Evolutionary conservation across 1,140 invertebrate genomes (phyloP), one percentile per base, ranked within the genome.

Genomic region (Drosophila subpulchrella): DNA sequence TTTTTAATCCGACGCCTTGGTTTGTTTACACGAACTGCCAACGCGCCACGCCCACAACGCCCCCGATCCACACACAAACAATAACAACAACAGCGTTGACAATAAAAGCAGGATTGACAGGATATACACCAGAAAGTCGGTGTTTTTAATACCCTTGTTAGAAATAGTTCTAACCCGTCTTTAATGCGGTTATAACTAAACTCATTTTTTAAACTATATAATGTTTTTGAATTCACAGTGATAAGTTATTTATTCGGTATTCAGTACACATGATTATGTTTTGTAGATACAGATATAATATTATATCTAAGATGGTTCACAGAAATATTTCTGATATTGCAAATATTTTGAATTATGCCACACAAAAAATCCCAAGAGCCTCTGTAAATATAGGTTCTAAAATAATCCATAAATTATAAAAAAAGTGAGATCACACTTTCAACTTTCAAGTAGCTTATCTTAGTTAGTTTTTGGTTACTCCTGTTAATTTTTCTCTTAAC

Each of bases 1-100:
- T 88, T 86, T 85, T 68, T 86, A 83, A 86, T 83, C 75, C 78
- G 53, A 83, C 75, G 82, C 82, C 82, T 86, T 82, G 84, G 82
- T 86, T 86, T 86, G 75, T 86, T 86, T 86, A 86, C 75, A 79
- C 75, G 67, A 82, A 73, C 66, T 54, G 55, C 79, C 73, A 72
- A 55, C 58, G 47, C 57, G 47, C 60, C 78, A 46, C 81, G 59
- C 54, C 44, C 57, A 47, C 58, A 4, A 11, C 47, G 48, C 56
- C 59, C 61, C 17, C 32, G 24, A 62, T 44, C 15, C 38, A 39
- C 55, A 27, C 59, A 36, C 54, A 36, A 68, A 56, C 55, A 66
- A 62, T 56, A 74, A 53, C 60, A 85, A 66, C 60, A 85, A 66
- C 53, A 75, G 67, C 61, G 24, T 66, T 59, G 68, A 71, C 65